Evolutionary conservation across 2,113 vertebrate genomes (phyloP), one percentile per base, ranked within the genome.

Genomic region (Microcebus murinus): DNA sequence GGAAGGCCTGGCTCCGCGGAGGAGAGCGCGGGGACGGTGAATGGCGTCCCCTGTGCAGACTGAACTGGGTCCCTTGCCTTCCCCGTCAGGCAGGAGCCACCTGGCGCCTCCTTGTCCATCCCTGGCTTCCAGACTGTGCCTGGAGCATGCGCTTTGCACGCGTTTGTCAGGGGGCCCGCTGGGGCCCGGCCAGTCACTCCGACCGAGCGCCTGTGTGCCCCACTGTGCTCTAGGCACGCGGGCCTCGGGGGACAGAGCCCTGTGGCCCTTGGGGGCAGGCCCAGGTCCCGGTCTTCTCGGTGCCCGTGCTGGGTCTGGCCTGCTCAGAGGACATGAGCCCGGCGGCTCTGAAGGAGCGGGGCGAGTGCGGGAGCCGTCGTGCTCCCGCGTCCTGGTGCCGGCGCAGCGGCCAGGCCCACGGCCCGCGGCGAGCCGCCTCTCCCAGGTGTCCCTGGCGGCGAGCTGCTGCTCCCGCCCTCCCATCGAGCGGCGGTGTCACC

Each of bases 401-500:
- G 20, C 18, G 7, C 1, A 18, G 59, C 3, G 15, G 42, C 70
- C 1, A 1, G 57, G 23, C 31, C 36, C 68, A 65, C 12, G 0
- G 50, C 45, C 0, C 36, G 0, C 0, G 25, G 11, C 17, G 1
- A 2, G 77, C 59, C 1, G 9, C 25, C 42, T 70, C 57, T 27
- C 83, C 39, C 0, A 1, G 45, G 5, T 3, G 1, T 29, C 4
- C 10, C 52, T 52, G 50, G 15, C 17, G 52, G 52, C 17, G 15
- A 55, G 52, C 52, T 18, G 52, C 52, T 55, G 52, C 52, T 17
- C 52, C 52, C 17, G 17, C 52, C 52, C 17, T 79, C 42, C 2
- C 0, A 1, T 23, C 0, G 3, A 25, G 25, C 29, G 18, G 27
- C 1, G n/a, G 11, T 0, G 12, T 18, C 10, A n/a, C 82, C 45